Conservation (phyloP, 2,888 invertebrate species). For the Itoplectis maculator region DNA sequence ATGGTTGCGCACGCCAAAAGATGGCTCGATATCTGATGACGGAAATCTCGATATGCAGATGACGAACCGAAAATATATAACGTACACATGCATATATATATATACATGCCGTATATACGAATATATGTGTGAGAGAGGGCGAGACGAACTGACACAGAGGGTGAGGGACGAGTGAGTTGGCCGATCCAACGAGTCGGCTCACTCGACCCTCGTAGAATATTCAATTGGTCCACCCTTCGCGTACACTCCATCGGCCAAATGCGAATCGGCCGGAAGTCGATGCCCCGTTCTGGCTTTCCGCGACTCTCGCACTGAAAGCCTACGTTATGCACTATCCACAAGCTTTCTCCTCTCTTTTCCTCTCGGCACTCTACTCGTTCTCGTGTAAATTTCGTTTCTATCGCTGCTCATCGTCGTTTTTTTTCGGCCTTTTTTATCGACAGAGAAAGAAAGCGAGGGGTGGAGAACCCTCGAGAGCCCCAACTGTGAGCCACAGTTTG, state of each 20-base stretch:
- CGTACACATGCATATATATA: constrained; percentile 18
- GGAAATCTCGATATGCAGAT: constrained; percentile 82
- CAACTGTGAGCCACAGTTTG: constrained; percentile 23
- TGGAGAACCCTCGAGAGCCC: not conserved
- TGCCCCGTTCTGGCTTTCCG: constrained; percentile 40
- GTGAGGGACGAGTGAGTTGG: constrained; percentile 46
- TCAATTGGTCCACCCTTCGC: constrained; percentile 72
- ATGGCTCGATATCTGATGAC: constrained; percentile 69
- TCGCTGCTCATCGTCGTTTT: constrained; percentile 26
- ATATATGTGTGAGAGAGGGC: constrained; percentile 34
- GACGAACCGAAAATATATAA: constrained; percentile 69
- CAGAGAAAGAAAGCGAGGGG: not conserved
- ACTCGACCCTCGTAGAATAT: constrained; percentile 73
- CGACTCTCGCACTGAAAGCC: constrained; percentile 52
- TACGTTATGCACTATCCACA: constrained; percentile 39
- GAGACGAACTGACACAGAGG: constrained; percentile 35
- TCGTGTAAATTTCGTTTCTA: constrained; percentile 25
- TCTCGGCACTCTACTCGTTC: constrained; percentile 18
- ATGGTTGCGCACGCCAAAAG: constrained; percentile 45
- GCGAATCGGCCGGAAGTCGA: constrained; percentile 63
- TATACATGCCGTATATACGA: constrained; percentile 13
- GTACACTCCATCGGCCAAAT: constrained; percentile 62
- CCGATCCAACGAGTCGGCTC: constrained; percentile 58
- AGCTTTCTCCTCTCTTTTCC: constrained; percentile 28
- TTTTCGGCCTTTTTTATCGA: not conserved